A percentile compares a stretch with the other conserved stretches of the same genome.
These are phyloP conservation scores for Camponotus vicinus DNA, from an alignment of 1,140 invertebrate species.

Conservation along the genomic window DNA sequence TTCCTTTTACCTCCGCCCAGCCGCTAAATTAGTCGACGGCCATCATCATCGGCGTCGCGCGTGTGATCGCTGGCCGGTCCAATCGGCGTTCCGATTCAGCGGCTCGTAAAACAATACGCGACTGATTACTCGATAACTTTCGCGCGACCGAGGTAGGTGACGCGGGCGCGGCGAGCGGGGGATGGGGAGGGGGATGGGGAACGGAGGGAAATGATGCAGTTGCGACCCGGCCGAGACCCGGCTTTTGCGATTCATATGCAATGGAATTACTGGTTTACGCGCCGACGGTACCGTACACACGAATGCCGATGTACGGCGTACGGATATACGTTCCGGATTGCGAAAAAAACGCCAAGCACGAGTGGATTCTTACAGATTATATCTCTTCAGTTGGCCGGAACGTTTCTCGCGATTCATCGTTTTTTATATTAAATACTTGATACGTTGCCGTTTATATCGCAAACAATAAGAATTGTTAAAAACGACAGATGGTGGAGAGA, in stretches of 20 bases:
- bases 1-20: background rate
- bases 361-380: conserved; percentile 14
- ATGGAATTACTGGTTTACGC: conserved; percentile 76
- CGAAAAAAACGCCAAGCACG: conserved; percentile 3
- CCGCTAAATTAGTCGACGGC: conserved; percentile 65
- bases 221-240: conserved; percentile 46
- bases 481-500: background rate
- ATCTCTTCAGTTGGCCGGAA: background rate
- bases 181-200: background rate
- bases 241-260: conserved; percentile 75
- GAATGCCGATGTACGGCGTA: conserved; percentile 69
- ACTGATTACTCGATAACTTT: conserved; percentile 84
- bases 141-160: conserved; percentile 10
- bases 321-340: conserved; percentile 24
- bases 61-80: conserved; percentile 70
- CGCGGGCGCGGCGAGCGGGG: too few relatives aligned
- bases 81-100: conserved; percentile 83
- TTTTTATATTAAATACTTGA: background rate
- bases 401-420: background rate
- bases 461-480: background rate
- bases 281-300: conserved; percentile 55
- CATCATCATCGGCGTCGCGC: conserved; percentile 55
- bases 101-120: conserved; percentile 85
- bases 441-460: background rate
- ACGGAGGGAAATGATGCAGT: conserved; percentile 65